These are phyloP conservation scores for Dolichoris vasculosae DNA, from an alignment of 1,140 invertebrate genomes.

Conservation along the genomic window DNA sequence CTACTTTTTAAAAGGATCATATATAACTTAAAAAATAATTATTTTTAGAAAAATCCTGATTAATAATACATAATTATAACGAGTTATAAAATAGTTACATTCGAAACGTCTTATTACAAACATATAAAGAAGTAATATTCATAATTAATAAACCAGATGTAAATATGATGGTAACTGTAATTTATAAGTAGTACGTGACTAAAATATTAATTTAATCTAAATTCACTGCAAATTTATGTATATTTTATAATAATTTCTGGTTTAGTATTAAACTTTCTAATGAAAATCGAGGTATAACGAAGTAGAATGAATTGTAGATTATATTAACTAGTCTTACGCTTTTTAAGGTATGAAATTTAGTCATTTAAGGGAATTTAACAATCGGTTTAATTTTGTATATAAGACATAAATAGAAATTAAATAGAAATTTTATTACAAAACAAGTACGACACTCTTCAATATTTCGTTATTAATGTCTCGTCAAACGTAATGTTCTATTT, in stretches of 20 bases:
- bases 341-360: not conserved
- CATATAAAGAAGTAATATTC: not conserved
- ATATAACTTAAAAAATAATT: too few relatives aligned
- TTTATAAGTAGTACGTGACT: not conserved
- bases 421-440: slow-evolving; percentile 50
- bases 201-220: slow-evolving; percentile 21
- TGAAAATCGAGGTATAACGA: slow-evolving; percentile 2
- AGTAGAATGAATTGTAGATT: not conserved
- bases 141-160: not conserved
- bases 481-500: not conserved
- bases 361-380: not conserved
- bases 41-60: too few relatives aligned
- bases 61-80: too few relatives aligned
- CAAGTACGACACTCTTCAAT: slow-evolving; percentile 9
- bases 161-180: not conserved
- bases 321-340: slow-evolving; percentile 20
- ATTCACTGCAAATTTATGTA: not conserved
- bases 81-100: too few relatives aligned
- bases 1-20: too few relatives aligned
- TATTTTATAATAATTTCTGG: not conserved
- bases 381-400: slow-evolving; percentile 8
- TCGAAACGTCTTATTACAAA: too few relatives aligned
- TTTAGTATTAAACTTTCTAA: not conserved
- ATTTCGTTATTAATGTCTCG: slow-evolving; percentile 42
- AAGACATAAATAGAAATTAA: slow-evolving; percentile 42